Evolutionary conservation across 2,797 vertebrate species (phyloP).

Genomic region (Anguilla pacifica): DNA sequence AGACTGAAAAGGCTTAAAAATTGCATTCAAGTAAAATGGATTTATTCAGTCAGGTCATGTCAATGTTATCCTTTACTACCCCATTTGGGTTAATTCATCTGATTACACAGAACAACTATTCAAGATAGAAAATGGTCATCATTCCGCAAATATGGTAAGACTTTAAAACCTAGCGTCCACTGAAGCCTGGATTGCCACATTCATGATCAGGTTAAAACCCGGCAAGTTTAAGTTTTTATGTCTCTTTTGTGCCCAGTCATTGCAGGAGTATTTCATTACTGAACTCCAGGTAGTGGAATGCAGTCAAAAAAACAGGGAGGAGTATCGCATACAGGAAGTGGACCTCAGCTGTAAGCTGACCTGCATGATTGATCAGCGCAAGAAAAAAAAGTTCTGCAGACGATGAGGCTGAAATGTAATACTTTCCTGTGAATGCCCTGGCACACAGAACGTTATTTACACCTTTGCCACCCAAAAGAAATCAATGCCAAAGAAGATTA

Average conservation of each 20-base stretch:
- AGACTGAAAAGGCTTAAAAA: neutral
- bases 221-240: neutral
- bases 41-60: neutral
- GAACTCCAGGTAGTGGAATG: conserved; percentile 7
- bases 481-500: conserved; percentile 22
- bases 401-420: conserved; percentile 40
- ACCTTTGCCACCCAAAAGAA: conserved; percentile 26
- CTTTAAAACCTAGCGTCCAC: neutral
- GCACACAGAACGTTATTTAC: conserved; percentile 15
- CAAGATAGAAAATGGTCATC: neutral
- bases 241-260: neutral
- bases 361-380: conserved; percentile 45
- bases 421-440: conserved; percentile 26
- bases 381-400: conserved; percentile 26
- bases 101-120: neutral
- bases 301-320: neutral
- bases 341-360: conserved; percentile 35
- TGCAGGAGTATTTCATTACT: conserved; percentile 26
- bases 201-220: conserved; percentile 14
- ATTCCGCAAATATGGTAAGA: neutral
- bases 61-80: neutral
- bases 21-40: neutral
- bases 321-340: conserved; percentile 12
- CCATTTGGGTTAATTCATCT: neutral
- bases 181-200: neutral